phyloP scores from a whole-genome alignment of 2,113 vertebrate species.

The Morone saxatilis region DNA sequence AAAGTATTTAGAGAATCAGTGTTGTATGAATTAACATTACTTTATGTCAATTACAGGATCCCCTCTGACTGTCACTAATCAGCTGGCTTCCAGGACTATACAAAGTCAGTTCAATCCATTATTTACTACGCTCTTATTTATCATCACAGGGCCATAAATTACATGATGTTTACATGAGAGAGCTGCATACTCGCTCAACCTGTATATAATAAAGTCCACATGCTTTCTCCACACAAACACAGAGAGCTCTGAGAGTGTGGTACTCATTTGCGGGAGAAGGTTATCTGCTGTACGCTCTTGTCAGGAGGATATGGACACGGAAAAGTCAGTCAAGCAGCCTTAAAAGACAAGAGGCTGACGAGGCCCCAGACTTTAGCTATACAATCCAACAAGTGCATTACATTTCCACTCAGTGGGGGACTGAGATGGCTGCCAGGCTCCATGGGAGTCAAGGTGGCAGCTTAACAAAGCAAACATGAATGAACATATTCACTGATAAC shows the following conservation, averaged over 20 bases:
- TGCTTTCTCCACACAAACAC: constrained; percentile 35
- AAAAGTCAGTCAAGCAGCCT: constrained; percentile 37
- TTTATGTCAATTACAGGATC: not conserved
- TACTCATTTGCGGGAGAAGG: constrained; percentile 37
- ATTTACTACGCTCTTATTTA: constrained; percentile 21
- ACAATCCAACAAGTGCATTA: constrained; percentile 58
- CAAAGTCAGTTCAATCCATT: not conserved
- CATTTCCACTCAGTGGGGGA: constrained; percentile 54
- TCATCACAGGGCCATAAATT: not conserved
- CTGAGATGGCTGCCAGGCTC: constrained; percentile 41
- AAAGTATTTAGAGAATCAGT: constrained; percentile 19
- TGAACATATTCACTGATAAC: constrained; percentile 13
- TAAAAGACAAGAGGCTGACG: constrained; percentile 38
- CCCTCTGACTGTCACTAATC: not conserved
- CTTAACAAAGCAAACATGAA: constrained; percentile 48
- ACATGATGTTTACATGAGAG: constrained; percentile 11
- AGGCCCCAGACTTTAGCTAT: constrained; percentile 24
- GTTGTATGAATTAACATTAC: constrained; percentile 9
- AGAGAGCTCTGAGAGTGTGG: constrained; percentile 10
- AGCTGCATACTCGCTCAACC: constrained; percentile 10
- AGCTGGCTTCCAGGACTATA: not conserved
- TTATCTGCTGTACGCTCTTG: constrained; percentile 42
- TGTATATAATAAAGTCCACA: constrained; percentile 28
- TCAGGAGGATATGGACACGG: constrained; percentile 38
- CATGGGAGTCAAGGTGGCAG: constrained; percentile 27